Evolutionary conservation across 2,888 invertebrate genomes (phyloP).

Genomic region (Philonicus albiceps): DNA sequence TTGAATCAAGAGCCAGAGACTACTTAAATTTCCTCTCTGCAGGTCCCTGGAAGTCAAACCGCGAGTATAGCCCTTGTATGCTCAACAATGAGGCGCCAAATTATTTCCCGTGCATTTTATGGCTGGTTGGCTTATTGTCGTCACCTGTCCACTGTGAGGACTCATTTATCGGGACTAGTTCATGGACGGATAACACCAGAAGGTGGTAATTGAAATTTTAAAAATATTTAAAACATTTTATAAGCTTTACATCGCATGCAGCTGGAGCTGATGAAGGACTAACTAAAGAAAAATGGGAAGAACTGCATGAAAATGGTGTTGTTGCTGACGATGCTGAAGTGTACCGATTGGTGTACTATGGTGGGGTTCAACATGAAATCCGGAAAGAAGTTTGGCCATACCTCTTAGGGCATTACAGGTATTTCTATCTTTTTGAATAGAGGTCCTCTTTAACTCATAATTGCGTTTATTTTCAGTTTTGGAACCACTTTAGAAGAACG

Average conservation of each 20-base stretch:
- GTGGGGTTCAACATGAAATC: conserved; percentile 82
- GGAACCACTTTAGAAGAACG: conserved; percentile 75
- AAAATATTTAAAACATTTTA: not conserved
- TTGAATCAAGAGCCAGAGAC: no score
- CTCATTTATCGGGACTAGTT: conserved; percentile 89
- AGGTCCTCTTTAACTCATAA: conserved; percentile 67
- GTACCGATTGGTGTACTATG: conserved; percentile 84
- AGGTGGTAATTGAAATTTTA: conserved; percentile 58
- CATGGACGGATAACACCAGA: conserved; percentile 75
- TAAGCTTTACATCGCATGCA: conserved; percentile 49
- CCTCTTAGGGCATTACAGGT: conserved; percentile 82
- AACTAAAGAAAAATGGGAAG: conserved; percentile 79
- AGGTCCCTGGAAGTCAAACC: conserved; percentile 61
- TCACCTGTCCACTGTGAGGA: conserved; percentile 90
- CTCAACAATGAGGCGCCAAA: conserved; percentile 93
- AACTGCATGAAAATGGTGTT: conserved; percentile 71
- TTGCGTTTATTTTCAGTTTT: conserved; percentile 65
- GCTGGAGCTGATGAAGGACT: conserved; percentile 74
- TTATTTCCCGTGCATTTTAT: conserved; percentile 93
- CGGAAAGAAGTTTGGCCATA: conserved; percentile 88
- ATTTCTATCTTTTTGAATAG: not conserved
- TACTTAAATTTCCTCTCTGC: not conserved
- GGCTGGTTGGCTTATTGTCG: conserved; percentile 96
- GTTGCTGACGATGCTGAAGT: conserved; percentile 75
- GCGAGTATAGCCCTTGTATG: conserved; percentile 81